These are phyloP conservation scores for Microchrysa polita DNA, from an alignment of 2,888 invertebrate species.

Conservation along the genomic window DNA sequence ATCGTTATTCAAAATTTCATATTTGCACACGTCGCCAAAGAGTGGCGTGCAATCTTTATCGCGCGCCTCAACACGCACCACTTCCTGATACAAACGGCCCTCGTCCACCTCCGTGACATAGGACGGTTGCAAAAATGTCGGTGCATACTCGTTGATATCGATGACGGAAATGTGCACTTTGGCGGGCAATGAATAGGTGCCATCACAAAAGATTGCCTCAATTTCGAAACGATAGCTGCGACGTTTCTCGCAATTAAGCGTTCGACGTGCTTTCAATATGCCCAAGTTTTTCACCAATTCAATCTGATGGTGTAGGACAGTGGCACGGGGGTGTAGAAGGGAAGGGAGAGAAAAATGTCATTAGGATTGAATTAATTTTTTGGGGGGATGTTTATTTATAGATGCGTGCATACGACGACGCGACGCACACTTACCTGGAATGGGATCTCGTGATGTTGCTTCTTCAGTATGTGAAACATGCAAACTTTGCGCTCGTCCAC, in stretches of 20 bases:
- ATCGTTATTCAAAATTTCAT: conserved; percentile 92
- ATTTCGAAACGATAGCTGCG: conserved; percentile 96
- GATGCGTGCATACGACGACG: not conserved
- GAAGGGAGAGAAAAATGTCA: not conserved
- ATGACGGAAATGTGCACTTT: conserved; percentile 94
- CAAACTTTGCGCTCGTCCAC: conserved; percentile 85
- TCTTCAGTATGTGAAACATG: conserved; percentile 89
- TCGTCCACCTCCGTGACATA: conserved; percentile 90
- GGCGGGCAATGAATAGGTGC: conserved; percentile 86
- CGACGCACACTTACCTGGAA: conserved; percentile 72
- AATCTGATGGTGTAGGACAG: no score
- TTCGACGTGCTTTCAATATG: conserved; percentile 79
- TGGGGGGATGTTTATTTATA: not conserved
- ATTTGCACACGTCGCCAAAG: conserved; percentile 96
- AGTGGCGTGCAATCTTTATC: conserved; percentile 95
- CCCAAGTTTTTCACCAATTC: conserved; percentile 82
- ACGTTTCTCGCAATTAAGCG: conserved; percentile 92
- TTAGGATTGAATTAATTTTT: no score
- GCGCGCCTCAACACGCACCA: conserved; percentile 89
- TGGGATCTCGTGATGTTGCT: conserved; percentile 93
- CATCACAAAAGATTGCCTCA: conserved; percentile 91
- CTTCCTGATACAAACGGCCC: conserved; percentile 87
- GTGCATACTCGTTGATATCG: conserved; percentile 96
- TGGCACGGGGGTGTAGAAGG: not conserved
- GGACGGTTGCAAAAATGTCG: conserved; percentile 88